Evolutionary conservation across 2,797 vertebrate species (phyloP), one percentile per base, ranked within the genome.

Genomic region (Streptopelia turtur): DNA sequence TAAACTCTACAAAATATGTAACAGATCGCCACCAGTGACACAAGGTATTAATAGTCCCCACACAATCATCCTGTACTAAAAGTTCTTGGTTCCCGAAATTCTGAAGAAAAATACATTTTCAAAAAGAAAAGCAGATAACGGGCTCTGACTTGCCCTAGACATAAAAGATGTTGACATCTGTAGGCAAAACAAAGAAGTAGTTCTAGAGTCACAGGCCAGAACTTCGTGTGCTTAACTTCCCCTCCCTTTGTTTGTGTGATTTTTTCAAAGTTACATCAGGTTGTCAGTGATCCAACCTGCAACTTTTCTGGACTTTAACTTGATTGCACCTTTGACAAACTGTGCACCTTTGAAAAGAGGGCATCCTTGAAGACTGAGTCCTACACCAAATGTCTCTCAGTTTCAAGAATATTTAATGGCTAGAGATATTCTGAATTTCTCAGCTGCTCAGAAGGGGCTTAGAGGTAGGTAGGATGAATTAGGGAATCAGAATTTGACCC

Each of bases 401-500:
- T 70, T 80, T 79, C 53, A 60, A 71, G 16, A 74, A 5, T 24
- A 15, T 76, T 81, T 59, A 69, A 69, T 43, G 15, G 22, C 13
- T 82, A 61, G 41, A 90, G 11, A 59, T 43, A 82, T 47, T 76
- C 37, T 66, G 55, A 86, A 37, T 76, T 81, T 68, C 43, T 59
- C 52, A 17, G 39, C n/a, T 87, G 28, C 43, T 79, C 49, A 82
- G 24, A 91, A 86, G 12, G 47, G 22, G 10, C 45, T 89, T 70
- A 60, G 39, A 90, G 27, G 24, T 86, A 91, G 76, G 47, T 16
- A 90, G 39, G 37, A 75, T 64, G 57, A 95, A 87, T 43, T 87
- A n/a, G 11, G 20, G 74, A 30, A 93, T 83, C 39, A 92, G 86
- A 95, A 96, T 94, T 80, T 93, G 89, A 84, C 77, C 60, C 70